Conservation (phyloP, 2,888 invertebrate species). For the Pristionchus entomophagus region DNA sequence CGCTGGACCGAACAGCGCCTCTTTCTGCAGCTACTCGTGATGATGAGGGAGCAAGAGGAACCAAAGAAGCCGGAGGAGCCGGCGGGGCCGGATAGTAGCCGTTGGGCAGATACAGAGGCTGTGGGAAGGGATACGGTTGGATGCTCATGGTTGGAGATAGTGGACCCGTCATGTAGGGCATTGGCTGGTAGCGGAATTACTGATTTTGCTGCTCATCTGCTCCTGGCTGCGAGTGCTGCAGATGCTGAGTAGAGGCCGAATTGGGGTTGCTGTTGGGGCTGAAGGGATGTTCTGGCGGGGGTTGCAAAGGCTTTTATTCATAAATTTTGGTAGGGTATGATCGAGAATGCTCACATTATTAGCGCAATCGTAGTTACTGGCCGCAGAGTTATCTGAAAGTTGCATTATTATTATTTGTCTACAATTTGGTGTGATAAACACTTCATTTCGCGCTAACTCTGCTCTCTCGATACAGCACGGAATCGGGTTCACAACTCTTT, state of each 20-base stretch:
- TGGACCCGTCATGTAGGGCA: background rate
- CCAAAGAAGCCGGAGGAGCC: background rate
- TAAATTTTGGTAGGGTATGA: no score
- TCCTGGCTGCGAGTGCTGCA: background rate
- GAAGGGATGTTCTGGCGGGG: constrained; percentile 3
- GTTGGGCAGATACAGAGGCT: background rate
- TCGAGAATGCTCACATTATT: constrained; percentile 2
- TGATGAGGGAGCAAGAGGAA: background rate
- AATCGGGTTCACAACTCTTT: no score
- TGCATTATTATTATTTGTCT: no score
- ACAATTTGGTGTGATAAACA: no score
- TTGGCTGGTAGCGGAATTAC: background rate
- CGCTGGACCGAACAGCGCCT: no score
- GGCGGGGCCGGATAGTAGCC: background rate
- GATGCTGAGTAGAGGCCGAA: background rate
- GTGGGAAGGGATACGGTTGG: background rate
- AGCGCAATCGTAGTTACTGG: background rate
- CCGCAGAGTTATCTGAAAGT: background rate
- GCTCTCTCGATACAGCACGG: no score
- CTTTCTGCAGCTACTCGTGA: no score
- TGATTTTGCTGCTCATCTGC: background rate
- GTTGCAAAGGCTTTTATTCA: background rate
- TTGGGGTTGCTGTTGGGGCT: background rate
- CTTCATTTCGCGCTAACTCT: no score
- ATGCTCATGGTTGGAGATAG: background rate